Conservation (phyloP, 2,113 vertebrate species). For the Salminus brasiliensis region DNA sequence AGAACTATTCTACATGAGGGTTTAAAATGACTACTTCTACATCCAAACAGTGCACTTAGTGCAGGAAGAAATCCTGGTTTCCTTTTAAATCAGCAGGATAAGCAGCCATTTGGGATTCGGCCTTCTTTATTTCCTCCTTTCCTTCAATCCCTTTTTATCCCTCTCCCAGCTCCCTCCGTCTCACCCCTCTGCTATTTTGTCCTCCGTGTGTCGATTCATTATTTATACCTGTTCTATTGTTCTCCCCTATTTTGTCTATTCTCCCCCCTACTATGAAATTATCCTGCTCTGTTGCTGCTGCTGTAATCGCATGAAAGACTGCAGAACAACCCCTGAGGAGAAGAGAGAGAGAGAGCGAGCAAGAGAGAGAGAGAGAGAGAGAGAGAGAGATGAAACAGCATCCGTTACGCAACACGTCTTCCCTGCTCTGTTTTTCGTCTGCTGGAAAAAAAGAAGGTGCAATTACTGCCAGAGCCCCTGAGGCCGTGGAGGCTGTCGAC, state of each 20-base stretch:
- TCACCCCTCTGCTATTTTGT: slow-evolving; percentile 52
- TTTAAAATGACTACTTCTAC: not conserved
- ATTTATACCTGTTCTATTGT: slow-evolving; percentile 34
- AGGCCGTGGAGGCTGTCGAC: slow-evolving; percentile 48
- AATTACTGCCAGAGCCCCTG: slow-evolving; percentile 31
- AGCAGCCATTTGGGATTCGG: slow-evolving; percentile 3
- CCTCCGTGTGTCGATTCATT: slow-evolving; percentile 55
- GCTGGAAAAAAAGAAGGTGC: slow-evolving; percentile 31
- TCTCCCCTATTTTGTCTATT: slow-evolving; percentile 34
- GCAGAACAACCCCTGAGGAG: slow-evolving; percentile 41
- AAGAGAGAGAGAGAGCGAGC: slow-evolving; percentile 21
- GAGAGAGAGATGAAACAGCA: slow-evolving; percentile 23
- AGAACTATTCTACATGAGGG: too few relatives aligned
- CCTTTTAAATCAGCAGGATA: too few relatives aligned
- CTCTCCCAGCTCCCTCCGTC: not conserved
- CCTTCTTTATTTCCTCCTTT: not conserved
- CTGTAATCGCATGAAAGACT: slow-evolving; percentile 51
- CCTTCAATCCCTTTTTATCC: not conserved
- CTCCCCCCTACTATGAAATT: slow-evolving; percentile 31
- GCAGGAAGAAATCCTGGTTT: too few relatives aligned
- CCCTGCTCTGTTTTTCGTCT: slow-evolving; percentile 38
- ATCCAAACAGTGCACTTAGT: not conserved
- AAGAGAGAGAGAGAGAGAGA: not conserved
- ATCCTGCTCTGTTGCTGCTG: slow-evolving; percentile 33
- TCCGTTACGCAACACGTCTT: slow-evolving; percentile 54